phyloP scores from a whole-genome alignment of 2,888 invertebrate species.

The Apocheima hispidaria region DNA sequence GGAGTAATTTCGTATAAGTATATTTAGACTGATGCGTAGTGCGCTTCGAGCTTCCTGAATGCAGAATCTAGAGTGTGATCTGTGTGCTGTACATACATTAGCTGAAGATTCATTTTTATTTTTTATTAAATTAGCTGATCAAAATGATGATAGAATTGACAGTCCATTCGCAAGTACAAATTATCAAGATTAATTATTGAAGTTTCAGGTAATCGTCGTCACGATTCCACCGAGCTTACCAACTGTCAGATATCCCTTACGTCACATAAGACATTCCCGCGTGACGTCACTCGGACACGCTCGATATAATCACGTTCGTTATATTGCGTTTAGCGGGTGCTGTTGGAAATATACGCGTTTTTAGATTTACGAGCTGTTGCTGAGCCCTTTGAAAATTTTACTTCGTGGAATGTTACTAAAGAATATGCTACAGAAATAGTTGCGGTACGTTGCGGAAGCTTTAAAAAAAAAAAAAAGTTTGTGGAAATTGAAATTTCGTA shows the following conservation, averaged over 20 bases:
- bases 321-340: slow-evolving; percentile 31
- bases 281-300: slow-evolving; percentile 43
- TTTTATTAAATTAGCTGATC: no score
- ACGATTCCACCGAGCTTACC: slow-evolving; percentile 9
- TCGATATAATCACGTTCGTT: slow-evolving; percentile 38
- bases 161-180: neutral
- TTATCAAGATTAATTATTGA: neutral
- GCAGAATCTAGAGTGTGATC: no score
- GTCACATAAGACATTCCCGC: slow-evolving; percentile 30
- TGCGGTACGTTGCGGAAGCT: slow-evolving; percentile 4
- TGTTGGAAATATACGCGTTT: slow-evolving; percentile 24
- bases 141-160: neutral
- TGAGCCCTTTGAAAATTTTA: slow-evolving; percentile 21
- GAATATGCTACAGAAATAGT: slow-evolving; percentile 16
- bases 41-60: no score
- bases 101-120: no score
- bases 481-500: neutral
- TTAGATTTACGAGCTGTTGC: slow-evolving; percentile 25
- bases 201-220: neutral
- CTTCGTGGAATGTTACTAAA: slow-evolving; percentile 15
- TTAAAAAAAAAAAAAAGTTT: slow-evolving; percentile 2
- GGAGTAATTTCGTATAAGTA: no score
- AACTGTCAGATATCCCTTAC: slow-evolving; percentile 23
- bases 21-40: no score
- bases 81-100: no score